These are phyloP conservation scores for Sebastes variabilis DNA, from an alignment of 2,797 vertebrate species.

Conservation along the genomic window DNA sequence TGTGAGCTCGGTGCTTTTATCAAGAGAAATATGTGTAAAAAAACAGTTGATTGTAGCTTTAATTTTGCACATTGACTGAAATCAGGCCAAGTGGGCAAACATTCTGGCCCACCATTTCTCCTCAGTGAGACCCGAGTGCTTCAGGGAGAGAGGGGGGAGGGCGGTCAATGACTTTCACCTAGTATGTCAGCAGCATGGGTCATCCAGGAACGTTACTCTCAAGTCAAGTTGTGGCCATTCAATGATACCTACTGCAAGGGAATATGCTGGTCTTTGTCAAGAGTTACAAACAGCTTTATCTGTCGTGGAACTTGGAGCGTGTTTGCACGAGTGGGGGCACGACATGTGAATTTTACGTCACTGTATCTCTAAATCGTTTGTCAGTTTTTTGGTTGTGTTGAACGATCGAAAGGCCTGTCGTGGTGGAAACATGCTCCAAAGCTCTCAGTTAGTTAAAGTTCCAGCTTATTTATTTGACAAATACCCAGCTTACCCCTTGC, in stretches of 20 bases:
- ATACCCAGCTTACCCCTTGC: constrained; percentile 81
- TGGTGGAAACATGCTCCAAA: constrained; percentile 66
- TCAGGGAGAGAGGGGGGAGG: constrained; percentile 33
- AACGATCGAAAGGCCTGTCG: constrained; percentile 6
- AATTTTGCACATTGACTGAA: constrained; percentile 3
- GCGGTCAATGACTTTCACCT: constrained; percentile 61
- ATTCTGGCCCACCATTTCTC: constrained; percentile 71
- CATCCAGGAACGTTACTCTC: constrained; percentile 85
- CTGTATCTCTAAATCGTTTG: neutral
- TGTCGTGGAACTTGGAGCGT: constrained; percentile 54
- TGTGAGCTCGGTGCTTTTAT: neutral
- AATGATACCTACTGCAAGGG: constrained; percentile 84
- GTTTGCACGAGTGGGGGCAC: constrained; percentile 52
- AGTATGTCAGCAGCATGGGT: constrained; percentile 79
- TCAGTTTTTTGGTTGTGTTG: constrained; percentile 18
- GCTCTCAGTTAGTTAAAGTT: constrained; percentile 54
- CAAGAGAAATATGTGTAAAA: neutral
- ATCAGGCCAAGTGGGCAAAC: constrained; percentile 53
- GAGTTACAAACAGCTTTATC: constrained; percentile 66
- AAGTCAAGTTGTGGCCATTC: constrained; percentile 88
- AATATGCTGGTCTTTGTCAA: constrained; percentile 81
- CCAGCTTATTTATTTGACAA: constrained; percentile 73
- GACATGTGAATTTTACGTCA: constrained; percentile 24
- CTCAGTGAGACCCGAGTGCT: constrained; percentile 60
- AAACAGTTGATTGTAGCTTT: constrained; percentile 1